Conservation (phyloP, 2,113 vertebrate genomes). For the Leucopsar rothschildi region DNA sequence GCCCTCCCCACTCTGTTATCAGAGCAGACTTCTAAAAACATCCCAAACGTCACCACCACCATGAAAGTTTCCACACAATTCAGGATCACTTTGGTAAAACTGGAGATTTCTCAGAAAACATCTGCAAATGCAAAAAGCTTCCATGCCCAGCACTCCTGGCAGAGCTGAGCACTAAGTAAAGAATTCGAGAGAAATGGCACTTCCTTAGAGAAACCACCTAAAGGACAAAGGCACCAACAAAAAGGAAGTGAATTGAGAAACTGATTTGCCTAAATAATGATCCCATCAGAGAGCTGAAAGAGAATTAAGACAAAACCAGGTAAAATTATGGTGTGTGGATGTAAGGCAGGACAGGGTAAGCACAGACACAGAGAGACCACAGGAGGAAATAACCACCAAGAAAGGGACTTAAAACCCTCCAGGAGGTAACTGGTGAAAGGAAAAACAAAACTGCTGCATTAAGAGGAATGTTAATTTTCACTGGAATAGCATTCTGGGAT, state of each 20-base stretch:
- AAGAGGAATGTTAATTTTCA: neutral
- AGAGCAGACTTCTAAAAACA: neutral
- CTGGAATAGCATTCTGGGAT: fast-evolving
- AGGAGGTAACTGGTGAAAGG: neutral
- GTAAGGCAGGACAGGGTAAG: neutral
- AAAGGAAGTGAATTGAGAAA: neutral
- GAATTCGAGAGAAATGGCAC: neutral
- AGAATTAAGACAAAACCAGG: neutral
- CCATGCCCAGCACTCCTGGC: neutral
- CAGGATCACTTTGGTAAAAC: neutral
- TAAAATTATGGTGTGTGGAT: neutral
- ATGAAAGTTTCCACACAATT: neutral
- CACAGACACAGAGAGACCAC: neutral
- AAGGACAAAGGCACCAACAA: neutral
- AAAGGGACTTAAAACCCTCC: neutral
- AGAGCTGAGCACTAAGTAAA: neutral
- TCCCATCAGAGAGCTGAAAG: neutral
- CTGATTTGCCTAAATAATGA: neutral
- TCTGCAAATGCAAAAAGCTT: neutral
- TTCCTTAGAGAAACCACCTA: neutral
- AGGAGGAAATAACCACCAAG: neutral
- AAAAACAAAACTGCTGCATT: neutral
- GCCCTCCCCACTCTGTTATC: neutral
- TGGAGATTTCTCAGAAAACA: neutral
- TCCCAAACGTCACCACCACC: neutral